These are phyloP conservation scores for Spodoptera exigua DNA, from an alignment of 2,888 invertebrate species.

Conservation along the genomic window DNA sequence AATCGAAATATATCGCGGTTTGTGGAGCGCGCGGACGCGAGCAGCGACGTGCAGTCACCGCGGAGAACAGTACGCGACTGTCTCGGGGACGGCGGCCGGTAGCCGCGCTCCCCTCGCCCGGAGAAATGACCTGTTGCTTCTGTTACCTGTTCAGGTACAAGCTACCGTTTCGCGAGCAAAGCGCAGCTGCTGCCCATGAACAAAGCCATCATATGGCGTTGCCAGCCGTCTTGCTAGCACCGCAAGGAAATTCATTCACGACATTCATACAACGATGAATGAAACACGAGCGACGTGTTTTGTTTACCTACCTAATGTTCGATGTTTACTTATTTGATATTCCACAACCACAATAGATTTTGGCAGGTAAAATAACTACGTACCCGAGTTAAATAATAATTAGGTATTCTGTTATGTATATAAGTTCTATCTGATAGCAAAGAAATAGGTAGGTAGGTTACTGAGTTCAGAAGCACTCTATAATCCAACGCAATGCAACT, in stretches of 20 bases:
- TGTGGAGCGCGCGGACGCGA: slow-evolving; percentile 59
- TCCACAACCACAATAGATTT: no score
- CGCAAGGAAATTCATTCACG: slow-evolving; percentile 76
- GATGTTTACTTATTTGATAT: slow-evolving; percentile 43
- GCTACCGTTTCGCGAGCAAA: slow-evolving; percentile 77
- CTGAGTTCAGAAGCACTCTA: no score
- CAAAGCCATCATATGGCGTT: slow-evolving; percentile 80
- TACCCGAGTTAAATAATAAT: no score
- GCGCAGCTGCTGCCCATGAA: slow-evolving; percentile 81
- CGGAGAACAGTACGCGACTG: slow-evolving; percentile 75
- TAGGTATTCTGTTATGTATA: no score
- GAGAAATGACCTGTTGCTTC: slow-evolving; percentile 88
- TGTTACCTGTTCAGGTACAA: slow-evolving; percentile 87
- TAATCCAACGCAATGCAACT: no score
- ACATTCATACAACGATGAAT: slow-evolving; percentile 75
- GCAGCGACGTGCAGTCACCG: slow-evolving; percentile 65
- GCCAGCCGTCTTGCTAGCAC: slow-evolving; percentile 60
- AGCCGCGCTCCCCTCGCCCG: slow-evolving; percentile 77
- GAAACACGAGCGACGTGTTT: slow-evolving; percentile 78
- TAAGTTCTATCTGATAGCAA: no score
- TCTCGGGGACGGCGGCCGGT: slow-evolving; percentile 54
- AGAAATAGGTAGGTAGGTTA: no score
- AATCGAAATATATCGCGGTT: slow-evolving; percentile 58
- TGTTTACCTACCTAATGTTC: slow-evolving; percentile 72
- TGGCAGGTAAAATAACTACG: no score